These are phyloP conservation scores for Orientallactaga sibirica DNA, from an alignment of 2,797 vertebrate genomes.

Conservation along the genomic window DNA sequence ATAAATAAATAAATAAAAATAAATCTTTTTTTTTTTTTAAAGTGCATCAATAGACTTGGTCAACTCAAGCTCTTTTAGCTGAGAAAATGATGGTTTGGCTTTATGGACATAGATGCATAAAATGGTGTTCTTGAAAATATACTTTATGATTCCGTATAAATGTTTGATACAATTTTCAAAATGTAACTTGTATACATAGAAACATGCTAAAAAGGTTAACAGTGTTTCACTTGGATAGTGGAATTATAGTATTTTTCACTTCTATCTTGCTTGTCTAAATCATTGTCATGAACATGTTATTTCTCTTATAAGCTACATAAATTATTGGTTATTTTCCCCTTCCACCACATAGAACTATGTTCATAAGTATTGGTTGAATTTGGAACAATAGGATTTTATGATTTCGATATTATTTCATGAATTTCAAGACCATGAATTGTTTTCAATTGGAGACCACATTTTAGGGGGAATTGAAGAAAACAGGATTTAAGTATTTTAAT, in stretches of 20 bases:
- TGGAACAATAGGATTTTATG: conserved; percentile 77
- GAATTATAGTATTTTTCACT: conserved; percentile 23
- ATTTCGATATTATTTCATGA: conserved; percentile 75
- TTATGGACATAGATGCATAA: not conserved
- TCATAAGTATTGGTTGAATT: conserved; percentile 66
- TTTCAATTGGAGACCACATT: conserved; percentile 74
- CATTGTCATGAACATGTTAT: not conserved
- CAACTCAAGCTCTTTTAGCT: conserved; percentile 15
- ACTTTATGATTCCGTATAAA: not conserved
- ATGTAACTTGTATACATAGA: not conserved
- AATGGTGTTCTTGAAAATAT: not conserved
- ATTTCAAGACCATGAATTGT: conserved; percentile 62
- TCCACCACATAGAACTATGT: conserved; percentile 52
- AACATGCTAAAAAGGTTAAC: conserved; percentile 26
- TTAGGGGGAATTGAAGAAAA: conserved; percentile 57
- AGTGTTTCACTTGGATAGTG: conserved; percentile 1
- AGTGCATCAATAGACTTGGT: not conserved
- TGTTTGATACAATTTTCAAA: not conserved
- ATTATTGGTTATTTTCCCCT: conserved; percentile 63
- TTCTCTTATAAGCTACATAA: conserved; percentile 8
- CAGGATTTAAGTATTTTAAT: conserved; percentile 49
- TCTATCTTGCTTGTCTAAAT: conserved; percentile 13
- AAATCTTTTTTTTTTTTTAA: no score
- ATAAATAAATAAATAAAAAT: no score
- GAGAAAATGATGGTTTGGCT: not conserved